These are phyloP conservation scores for Neopipo cinnamomea DNA, from an alignment of 2,113 vertebrate species.

Conservation along the genomic window DNA sequence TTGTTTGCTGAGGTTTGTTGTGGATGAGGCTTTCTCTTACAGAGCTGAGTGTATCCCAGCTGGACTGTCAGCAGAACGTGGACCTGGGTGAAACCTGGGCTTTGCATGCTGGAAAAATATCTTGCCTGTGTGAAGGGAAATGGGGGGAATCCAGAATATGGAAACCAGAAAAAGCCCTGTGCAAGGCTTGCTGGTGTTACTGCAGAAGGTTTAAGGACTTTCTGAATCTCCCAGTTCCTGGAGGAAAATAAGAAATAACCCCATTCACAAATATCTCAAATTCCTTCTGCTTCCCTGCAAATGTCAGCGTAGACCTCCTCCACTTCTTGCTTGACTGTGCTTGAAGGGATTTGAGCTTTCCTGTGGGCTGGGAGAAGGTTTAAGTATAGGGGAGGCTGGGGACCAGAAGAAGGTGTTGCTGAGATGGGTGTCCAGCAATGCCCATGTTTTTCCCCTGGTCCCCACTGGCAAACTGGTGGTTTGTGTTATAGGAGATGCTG, in stretches of 20 bases:
- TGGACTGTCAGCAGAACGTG: background rate
- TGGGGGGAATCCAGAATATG: rapidly evolving
- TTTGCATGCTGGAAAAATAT: background rate
- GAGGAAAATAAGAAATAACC: background rate
- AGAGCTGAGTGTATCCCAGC: no score
- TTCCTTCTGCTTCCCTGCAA: background rate
- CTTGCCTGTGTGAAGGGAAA: background rate
- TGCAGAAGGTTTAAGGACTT: background rate
- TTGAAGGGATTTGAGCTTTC: background rate
- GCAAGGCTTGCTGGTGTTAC: background rate
- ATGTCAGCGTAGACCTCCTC: background rate
- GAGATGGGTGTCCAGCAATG: background rate
- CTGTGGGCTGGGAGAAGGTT: background rate
- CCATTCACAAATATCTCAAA: background rate
- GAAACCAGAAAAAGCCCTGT: background rate
- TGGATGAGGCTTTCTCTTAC: background rate
- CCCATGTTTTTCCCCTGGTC: background rate
- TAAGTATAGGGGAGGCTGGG: background rate
- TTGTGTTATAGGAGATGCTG: background rate
- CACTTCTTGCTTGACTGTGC: background rate
- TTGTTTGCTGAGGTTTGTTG: background rate
- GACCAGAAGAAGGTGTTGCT: background rate
- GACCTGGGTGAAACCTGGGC: background rate
- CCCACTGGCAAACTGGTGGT: rapidly evolving
- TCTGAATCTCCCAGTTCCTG: background rate